Base-by-base conservation (phyloP, 2,888 invertebrate species). In the Helobdella robusta region DNA sequence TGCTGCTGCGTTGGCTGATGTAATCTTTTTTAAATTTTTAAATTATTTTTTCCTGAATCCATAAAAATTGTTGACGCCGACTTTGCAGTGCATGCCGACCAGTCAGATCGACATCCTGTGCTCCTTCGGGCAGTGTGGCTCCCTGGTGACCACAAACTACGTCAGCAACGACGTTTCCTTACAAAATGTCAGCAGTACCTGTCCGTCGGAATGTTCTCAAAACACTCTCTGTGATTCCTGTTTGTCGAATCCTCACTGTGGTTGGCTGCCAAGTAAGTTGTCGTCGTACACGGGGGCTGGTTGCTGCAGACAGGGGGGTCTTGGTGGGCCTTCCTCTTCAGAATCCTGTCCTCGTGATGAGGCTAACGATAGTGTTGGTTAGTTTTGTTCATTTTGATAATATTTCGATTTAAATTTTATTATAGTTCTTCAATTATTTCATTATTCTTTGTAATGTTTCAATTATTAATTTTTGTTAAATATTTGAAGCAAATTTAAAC, bases 181-280 rank as follows among this genome's bases (percentile, higher is more conserved):
- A n/a, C n/a, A n/a, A n/a, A n/a, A n/a, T n/a, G 68, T 52, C 66
- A 68, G 58, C 83, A 84, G 34, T 59, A 69, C 6, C 86, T 94
- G 94, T 73, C 93, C 93, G 0, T 87, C 87, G 67, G 88, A 89
- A 0, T 94, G 94, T 74, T 84, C 84, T 8, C 85, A 87, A 0
- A 88, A 89, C 74, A 85, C 84, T 4, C 89, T 91, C 75, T 94
- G 94, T 74, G 86, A 89, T 0, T 87, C 86, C 40, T 94, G 94
- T 75, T 81, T 94, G 56, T 85, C 86, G 70, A 88, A 89, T 74
- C 89, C 91, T 0, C 88, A 90, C 73, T 94, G 94, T 76, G 94
- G 94, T 11, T 95, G 94, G 94, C 94, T 93, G 78, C 87, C 91
- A 0, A 73, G 76, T 30, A 76, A 76, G 2, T 56, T 86, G 84